phyloP scores from a whole-genome alignment of 2,888 invertebrate species.

The Quadroppia sp. region DNA sequence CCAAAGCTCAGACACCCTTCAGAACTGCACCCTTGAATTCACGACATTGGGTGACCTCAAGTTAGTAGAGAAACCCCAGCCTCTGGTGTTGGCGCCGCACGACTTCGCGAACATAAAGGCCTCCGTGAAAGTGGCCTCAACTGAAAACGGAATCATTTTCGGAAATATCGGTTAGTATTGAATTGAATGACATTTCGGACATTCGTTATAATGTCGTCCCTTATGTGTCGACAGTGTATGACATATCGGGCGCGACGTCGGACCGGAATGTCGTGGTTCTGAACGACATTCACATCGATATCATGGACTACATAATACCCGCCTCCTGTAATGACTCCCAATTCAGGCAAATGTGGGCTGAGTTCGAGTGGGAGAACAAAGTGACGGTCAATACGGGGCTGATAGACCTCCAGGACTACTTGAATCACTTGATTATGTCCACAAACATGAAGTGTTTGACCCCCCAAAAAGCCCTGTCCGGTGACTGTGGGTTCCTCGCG shows the following conservation, averaged over 20 bases:
- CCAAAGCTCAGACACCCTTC: conserved; percentile 94
- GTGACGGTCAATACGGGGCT: conserved; percentile 86
- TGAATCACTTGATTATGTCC: conserved; percentile 82
- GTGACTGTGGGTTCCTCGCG: conserved; percentile 99
- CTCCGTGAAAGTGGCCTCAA: conserved; percentile 97
- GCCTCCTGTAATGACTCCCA: conserved; percentile 89
- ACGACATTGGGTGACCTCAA: conserved; percentile 97
- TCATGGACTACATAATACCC: conserved; percentile 98
- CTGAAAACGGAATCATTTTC: conserved; percentile 99
- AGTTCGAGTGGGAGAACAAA: conserved; percentile 99
- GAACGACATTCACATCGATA: conserved; percentile 99
- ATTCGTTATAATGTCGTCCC: conserved; percentile 37
- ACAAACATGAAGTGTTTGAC: conserved; percentile 99
- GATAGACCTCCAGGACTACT: conserved; percentile 84
- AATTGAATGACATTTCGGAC: too few species aligned
- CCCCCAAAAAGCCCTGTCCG: conserved; percentile 90
- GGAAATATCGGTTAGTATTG: conserved; percentile 86
- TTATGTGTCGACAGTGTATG: conserved; percentile 67
- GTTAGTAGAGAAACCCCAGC: conserved; percentile 93
- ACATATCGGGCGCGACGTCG: conserved; percentile 84
- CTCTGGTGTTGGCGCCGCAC: conserved; percentile 89
- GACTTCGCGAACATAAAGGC: conserved; percentile 98
- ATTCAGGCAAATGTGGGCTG: conserved; percentile 99
- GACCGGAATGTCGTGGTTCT: conserved; percentile 96
- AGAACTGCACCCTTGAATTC: conserved; percentile 94